Percentiles rank a stretch among this genome's conserved stretches.
Evolutionary conservation across 2,888 invertebrate genomes (phyloP).

Genomic region (Mantis religiosa): DNA sequence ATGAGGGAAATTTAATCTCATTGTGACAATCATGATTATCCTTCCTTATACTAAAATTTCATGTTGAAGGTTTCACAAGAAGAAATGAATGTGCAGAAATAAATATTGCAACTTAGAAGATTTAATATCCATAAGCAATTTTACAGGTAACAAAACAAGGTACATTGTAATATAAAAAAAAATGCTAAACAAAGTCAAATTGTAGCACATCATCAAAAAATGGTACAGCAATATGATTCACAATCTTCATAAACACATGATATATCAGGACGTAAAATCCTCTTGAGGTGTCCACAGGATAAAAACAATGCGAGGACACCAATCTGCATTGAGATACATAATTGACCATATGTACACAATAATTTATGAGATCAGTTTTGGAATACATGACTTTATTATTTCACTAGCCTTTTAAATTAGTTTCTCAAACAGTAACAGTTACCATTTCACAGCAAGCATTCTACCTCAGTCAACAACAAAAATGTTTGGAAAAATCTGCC

Average conservation of each 20-base stretch:
- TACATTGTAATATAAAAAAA: not conserved
- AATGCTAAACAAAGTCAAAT: not conserved
- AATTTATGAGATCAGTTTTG: not conserved
- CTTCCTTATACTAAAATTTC: too few relatives aligned
- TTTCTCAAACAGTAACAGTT: not conserved
- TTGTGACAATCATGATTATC: too few relatives aligned
- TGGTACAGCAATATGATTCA: too few relatives aligned
- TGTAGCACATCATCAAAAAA: not conserved
- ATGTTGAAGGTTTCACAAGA: too few relatives aligned
- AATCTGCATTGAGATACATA: not conserved
- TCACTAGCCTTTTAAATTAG: conserved; percentile 10
- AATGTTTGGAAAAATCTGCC: not conserved
- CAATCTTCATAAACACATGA: not conserved
- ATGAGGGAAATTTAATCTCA: too few relatives aligned
- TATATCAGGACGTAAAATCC: too few relatives aligned
- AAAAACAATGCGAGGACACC: not conserved
- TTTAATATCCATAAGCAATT: not conserved
- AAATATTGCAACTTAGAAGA: not conserved
- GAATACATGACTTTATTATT: not conserved
- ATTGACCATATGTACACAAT: not conserved
- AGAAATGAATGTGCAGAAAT: not conserved
- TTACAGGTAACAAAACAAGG: not conserved
- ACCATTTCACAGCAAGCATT: not conserved
- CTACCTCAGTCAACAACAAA: not conserved
- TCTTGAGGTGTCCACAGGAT: not conserved